Evolutionary conservation across 2,113 vertebrate genomes (phyloP).

Genomic region (Atlantisia rogersi): DNA sequence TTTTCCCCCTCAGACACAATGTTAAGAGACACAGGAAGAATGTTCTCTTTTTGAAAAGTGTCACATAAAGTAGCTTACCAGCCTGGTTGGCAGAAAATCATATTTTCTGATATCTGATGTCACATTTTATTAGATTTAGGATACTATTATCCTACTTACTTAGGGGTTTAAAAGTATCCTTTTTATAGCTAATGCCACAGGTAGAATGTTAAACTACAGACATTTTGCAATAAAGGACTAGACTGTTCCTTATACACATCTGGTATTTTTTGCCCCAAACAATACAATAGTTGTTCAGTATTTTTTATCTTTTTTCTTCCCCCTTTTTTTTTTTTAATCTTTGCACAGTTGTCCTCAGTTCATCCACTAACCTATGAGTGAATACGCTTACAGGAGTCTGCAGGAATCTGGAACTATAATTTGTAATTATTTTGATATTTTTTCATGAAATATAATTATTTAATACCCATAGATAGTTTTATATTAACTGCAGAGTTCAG

Average conservation of each 20-base stretch:
- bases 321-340: neutral
- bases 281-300: neutral
- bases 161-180: constrained; percentile 66
- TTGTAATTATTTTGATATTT: neutral
- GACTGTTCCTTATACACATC: constrained; percentile 44
- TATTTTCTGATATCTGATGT: constrained; percentile 75
- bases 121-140: constrained; percentile 79
- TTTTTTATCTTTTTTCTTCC: neutral
- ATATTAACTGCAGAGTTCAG: neutral
- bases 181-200: constrained; percentile 74
- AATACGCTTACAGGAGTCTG: neutral
- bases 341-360: constrained; percentile 16
- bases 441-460: neutral
- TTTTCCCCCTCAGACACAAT: constrained; percentile 77
- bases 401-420: neutral
- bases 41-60: constrained; percentile 83
- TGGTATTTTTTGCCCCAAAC: constrained; percentile 38
- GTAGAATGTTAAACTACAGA: constrained; percentile 72
- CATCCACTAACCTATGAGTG: neutral
- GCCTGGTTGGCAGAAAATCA: constrained; percentile 74
- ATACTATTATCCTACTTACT: constrained; percentile 68
- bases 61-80: constrained; percentile 75
- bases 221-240: constrained; percentile 63
- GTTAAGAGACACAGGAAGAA: constrained; percentile 79
- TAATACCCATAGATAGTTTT: neutral